Conservation (phyloP, 2,888 invertebrate species). For the Diaprepes abbreviatus region DNA sequence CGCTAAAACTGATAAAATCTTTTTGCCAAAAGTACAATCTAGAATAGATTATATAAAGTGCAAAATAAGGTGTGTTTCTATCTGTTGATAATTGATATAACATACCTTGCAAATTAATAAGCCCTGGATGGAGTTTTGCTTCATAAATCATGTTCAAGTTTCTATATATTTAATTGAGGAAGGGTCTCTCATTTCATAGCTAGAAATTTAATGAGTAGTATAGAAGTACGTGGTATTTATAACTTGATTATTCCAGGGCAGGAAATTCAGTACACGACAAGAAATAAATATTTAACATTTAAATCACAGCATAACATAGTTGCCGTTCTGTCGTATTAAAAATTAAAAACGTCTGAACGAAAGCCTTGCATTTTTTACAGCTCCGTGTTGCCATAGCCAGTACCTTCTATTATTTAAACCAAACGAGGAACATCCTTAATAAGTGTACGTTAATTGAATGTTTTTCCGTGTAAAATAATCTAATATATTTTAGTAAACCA, state of each 20-base stretch:
- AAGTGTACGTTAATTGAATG: too few species aligned
- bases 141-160: not conserved
- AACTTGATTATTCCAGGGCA: conserved; percentile 1
- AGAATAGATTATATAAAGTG: not conserved
- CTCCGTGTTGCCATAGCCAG: too few species aligned
- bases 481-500: too few species aligned
- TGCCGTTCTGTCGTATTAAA: too few species aligned
- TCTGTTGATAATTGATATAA: conserved; percentile 4
- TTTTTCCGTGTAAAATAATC: too few species aligned
- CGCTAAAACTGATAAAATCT: too few species aligned
- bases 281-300: not conserved
- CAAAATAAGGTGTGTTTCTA: not conserved
- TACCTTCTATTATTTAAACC: too few species aligned
- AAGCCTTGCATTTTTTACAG: too few species aligned
- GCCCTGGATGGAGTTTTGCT: not conserved
- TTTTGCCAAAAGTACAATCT: too few species aligned
- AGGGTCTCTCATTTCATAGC: conserved; percentile 1
- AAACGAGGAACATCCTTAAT: too few species aligned
- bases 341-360: too few species aligned
- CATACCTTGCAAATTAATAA: not conserved
- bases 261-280: not conserved
- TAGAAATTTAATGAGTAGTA: conserved; percentile 11
- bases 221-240: conserved; percentile 5
- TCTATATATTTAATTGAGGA: conserved; percentile 12
- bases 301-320: not conserved